Percentiles rank a stretch among this genome's conserved stretches.
Conservation (phyloP, 2,113 vertebrate species). For the Coptodon rendalli region DNA sequence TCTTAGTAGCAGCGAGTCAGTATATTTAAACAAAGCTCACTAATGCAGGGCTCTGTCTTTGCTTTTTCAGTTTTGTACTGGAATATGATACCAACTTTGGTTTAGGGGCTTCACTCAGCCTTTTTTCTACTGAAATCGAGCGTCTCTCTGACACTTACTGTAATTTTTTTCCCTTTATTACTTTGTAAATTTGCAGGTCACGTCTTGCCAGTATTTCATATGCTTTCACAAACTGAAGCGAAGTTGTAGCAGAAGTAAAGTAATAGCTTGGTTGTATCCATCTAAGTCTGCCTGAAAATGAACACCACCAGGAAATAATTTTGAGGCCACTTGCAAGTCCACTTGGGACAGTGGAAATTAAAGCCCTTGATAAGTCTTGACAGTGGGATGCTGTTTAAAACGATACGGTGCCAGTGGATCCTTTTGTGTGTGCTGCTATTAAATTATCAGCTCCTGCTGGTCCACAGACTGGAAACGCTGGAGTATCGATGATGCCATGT, state of each 20-base stretch:
- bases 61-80: neutral
- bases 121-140: neutral
- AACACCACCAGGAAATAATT: neutral
- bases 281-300: neutral
- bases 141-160: neutral
- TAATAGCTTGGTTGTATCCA: neutral
- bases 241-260: neutral
- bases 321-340: neutral
- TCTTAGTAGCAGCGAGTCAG: neutral
- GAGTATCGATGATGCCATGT: neutral
- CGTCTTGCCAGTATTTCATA: neutral
- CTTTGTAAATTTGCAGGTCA: neutral
- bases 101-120: neutral
- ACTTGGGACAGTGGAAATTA: neutral
- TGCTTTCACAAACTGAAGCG: neutral
- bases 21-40: neutral
- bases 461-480: neutral
- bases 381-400: neutral
- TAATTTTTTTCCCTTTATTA: neutral
- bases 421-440: neutral
- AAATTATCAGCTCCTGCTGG: neutral
- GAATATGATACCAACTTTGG: neutral
- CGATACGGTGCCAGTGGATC: neutral
- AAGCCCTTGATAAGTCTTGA: neutral
- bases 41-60: neutral